These are phyloP conservation scores for Halcyon chelicuti DNA, from an alignment of 2,797 vertebrate species.

Conservation along the genomic window DNA sequence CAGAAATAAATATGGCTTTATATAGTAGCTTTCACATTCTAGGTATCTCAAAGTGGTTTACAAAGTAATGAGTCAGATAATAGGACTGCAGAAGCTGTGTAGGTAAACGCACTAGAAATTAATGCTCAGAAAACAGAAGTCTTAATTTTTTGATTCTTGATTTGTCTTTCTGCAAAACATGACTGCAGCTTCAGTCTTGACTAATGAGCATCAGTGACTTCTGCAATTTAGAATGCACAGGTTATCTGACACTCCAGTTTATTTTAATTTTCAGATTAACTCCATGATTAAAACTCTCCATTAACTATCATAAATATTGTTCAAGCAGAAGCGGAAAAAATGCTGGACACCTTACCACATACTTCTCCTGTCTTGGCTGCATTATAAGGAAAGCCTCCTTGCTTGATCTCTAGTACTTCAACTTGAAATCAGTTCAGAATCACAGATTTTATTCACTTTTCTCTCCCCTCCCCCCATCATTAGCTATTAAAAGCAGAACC, in stretches of 20 bases:
- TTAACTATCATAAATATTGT: constrained; percentile 5
- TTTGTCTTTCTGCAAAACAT: not conserved
- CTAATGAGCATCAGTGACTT: constrained; percentile 26
- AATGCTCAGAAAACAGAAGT: constrained; percentile 1
- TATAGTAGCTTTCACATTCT: constrained; percentile 24
- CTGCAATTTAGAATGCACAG: not conserved
- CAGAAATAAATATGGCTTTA: constrained; percentile 36
- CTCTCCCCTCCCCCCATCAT: not conserved
- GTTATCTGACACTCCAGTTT: not conserved
- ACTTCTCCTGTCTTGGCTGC: not conserved
- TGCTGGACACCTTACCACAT: not conserved
- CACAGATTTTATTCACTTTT: not conserved
- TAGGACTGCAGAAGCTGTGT: constrained; percentile 15
- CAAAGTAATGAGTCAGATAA: constrained; percentile 52
- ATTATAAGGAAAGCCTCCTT: not conserved
- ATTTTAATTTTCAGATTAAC: constrained; percentile 42
- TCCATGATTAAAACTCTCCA: constrained; percentile 33
- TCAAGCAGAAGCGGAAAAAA: not conserved
- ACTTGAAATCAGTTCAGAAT: not conserved
- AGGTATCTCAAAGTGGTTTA: constrained; percentile 7
- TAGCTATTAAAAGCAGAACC: not conserved
- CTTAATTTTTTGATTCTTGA: not conserved
- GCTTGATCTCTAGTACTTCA: not conserved
- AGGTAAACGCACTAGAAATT: constrained; percentile 6
- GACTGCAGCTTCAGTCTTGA: not conserved